Conservation (phyloP, 2,888 invertebrate genomes). For the Arctia plantaginis region DNA sequence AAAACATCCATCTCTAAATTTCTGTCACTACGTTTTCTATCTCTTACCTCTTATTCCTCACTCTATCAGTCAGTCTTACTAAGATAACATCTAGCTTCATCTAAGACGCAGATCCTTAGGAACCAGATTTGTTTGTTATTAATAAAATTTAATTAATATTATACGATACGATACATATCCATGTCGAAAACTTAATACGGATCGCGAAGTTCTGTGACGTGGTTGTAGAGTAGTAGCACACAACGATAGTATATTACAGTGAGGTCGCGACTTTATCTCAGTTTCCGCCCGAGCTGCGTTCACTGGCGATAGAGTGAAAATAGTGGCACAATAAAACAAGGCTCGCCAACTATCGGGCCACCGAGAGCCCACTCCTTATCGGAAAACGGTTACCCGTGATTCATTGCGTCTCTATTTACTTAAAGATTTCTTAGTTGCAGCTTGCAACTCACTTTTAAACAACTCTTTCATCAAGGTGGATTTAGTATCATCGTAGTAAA, state of each 20-base stretch:
- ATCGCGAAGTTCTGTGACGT: not conserved
- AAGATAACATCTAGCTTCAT: not conserved
- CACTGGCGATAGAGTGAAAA: slow-evolving; percentile 81
- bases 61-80: not conserved
- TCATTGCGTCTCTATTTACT: slow-evolving; percentile 78
- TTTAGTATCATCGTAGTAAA: not conserved
- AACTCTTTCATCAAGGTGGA: slow-evolving; percentile 25
- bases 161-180: not conserved
- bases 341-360: slow-evolving; percentile 70
- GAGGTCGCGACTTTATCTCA: slow-evolving; percentile 82
- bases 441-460: slow-evolving; percentile 43
- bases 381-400: slow-evolving; percentile 81
- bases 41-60: not conserved
- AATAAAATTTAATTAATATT: not conserved
- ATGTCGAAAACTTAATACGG: slow-evolving; percentile 1
- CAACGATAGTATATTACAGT: slow-evolving; percentile 74
- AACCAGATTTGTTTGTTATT: too few species aligned
- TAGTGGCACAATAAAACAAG: slow-evolving; percentile 83
- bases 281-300: slow-evolving; percentile 81
- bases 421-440: slow-evolving; percentile 64
- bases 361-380: slow-evolving; percentile 55
- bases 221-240: slow-evolving; percentile 30
- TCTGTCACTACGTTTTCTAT: not conserved
- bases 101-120: not conserved
- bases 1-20: too few species aligned